phyloP scores from a whole-genome alignment of 1,140 invertebrate genomes.

The Zaprionus tsacasi region DNA sequence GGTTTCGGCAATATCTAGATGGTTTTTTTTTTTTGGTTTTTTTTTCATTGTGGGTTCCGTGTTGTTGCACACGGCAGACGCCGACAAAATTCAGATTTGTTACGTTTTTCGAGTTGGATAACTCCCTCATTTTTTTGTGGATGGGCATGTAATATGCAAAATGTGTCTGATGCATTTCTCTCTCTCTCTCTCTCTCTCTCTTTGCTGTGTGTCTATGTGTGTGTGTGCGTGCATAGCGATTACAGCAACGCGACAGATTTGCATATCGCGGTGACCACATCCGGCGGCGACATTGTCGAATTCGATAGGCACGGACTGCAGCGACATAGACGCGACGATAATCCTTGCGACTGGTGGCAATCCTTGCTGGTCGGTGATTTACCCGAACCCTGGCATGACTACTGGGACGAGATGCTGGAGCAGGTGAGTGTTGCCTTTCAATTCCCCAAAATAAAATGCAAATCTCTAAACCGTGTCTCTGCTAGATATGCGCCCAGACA shows the following conservation, averaged over 20 bases:
- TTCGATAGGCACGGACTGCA: conserved; percentile 90
- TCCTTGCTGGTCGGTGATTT: conserved; percentile 89
- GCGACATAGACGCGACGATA: conserved; percentile 84
- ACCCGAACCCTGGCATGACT: conserved; percentile 88
- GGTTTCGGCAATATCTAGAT: conserved; percentile 6
- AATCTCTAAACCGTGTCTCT: conserved; percentile 39
- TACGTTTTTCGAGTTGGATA: conserved; percentile 38
- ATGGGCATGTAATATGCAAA: conserved; percentile 42
- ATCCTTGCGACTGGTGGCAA: conserved; percentile 85
- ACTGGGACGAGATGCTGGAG: conserved; percentile 90
- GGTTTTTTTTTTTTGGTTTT: conserved; percentile 1
- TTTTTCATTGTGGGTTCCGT: conserved; percentile 12
- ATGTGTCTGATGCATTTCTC: conserved; percentile 61
- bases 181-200: neutral
- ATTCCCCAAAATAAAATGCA: conserved; percentile 7
- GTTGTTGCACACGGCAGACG: neutral
- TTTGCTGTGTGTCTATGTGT: conserved; percentile 19
- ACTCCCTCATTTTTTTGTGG: conserved; percentile 19
- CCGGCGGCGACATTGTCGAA: conserved; percentile 89
- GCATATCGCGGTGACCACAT: conserved; percentile 92
- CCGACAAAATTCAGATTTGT: conserved; percentile 27
- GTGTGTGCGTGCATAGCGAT: conserved; percentile 85
- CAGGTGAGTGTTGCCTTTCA: conserved; percentile 84
- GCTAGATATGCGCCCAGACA: conserved; percentile 86
- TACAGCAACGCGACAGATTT: conserved; percentile 92